These are phyloP conservation scores for Aphelocoma coerulescens DNA, from an alignment of 2,113 vertebrate genomes.

Conservation along the genomic window DNA sequence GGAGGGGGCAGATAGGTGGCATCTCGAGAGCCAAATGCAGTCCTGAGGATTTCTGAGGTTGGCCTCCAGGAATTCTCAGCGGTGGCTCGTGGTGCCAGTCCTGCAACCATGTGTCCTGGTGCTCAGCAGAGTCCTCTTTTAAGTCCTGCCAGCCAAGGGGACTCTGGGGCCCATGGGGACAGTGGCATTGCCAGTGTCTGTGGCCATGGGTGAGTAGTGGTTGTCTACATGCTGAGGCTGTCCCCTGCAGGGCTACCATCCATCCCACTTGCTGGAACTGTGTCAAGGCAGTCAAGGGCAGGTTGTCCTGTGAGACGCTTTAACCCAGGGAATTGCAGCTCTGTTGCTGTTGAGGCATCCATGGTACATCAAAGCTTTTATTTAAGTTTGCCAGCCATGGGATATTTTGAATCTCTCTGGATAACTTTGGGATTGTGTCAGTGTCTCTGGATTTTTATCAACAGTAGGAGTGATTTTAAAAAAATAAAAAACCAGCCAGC, in stretches of 20 bases:
- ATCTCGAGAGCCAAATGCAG: not conserved
- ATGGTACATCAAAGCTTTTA: not conserved
- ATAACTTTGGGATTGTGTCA: not conserved
- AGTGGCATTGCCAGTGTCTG: rapidly evolving
- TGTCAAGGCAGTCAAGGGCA: not conserved
- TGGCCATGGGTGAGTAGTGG: not conserved
- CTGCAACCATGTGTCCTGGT: not conserved
- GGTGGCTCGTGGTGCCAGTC: not conserved
- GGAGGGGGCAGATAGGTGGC: not conserved
- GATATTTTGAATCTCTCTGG: not conserved
- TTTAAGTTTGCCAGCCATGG: not conserved
- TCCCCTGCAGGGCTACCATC: not conserved
- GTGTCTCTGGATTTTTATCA: not conserved
- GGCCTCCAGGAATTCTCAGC: not conserved
- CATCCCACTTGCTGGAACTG: not conserved
- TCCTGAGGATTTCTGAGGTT: not conserved
- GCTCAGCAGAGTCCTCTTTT: not conserved
- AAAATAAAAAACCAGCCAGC: not conserved
- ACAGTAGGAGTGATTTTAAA: not conserved
- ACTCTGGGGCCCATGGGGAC: rapidly evolving
- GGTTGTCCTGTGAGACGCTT: not conserved
- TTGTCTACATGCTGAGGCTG: not conserved
- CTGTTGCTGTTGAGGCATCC: not conserved
- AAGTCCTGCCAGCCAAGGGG: not conserved
- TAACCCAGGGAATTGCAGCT: not conserved